These are phyloP conservation scores for Archocentrus centrarchus DNA, from an alignment of 2,113 vertebrate genomes.

Conservation along the genomic window DNA sequence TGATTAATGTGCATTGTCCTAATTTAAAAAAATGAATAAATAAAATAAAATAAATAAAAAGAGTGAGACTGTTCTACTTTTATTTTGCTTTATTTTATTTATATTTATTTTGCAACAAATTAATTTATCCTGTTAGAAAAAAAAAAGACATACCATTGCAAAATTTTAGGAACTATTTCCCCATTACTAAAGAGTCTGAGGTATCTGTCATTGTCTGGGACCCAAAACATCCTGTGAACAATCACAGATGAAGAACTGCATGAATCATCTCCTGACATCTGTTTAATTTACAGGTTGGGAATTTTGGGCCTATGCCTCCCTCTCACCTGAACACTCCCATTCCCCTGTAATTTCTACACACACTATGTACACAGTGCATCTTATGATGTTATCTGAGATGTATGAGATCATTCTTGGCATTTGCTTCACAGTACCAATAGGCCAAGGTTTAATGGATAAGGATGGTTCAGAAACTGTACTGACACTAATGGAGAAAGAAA, in stretches of 20 bases:
- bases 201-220: constrained; percentile 14
- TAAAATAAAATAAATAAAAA: no score
- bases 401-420: constrained; percentile 38
- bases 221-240: neutral
- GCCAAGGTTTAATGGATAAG: constrained; percentile 18
- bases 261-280: constrained; percentile 50
- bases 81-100: neutral
- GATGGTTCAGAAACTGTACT: neutral
- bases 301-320: constrained; percentile 43
- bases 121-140: neutral
- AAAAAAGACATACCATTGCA: neutral
- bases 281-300: constrained; percentile 58
- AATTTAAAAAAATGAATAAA: no score
- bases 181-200: neutral
- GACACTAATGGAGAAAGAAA: neutral
- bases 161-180: neutral
- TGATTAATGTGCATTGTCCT: no score
- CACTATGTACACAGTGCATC: neutral
- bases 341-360: neutral
- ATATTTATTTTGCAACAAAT: neutral
- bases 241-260: constrained; percentile 32
- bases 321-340: constrained; percentile 50
- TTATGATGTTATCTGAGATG: constrained; percentile 11
- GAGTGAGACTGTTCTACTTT: no score
- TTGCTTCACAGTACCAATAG: neutral